Conservation (phyloP, 2,113 vertebrate species). For the Acanthochromis polyacanthus region DNA sequence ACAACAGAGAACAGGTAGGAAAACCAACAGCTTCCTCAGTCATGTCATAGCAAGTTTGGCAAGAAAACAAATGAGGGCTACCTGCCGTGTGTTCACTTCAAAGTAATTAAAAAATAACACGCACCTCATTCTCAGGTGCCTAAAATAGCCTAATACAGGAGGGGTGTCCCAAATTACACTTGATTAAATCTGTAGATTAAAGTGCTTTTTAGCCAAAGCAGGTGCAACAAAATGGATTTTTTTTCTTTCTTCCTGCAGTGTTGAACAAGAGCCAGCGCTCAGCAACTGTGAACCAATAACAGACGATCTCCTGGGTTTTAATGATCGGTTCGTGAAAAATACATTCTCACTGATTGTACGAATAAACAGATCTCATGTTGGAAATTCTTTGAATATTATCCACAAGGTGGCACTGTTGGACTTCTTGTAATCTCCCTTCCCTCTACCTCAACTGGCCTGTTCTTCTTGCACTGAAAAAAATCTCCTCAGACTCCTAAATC, state of each 20-base stretch:
- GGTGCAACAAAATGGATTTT: slow-evolving; percentile 40
- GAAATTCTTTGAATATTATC: not conserved
- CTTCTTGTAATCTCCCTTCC: slow-evolving; percentile 13
- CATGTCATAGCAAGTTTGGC: slow-evolving; percentile 39
- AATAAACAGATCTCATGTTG: not conserved
- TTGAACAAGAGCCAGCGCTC: slow-evolving; percentile 44
- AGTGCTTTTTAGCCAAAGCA: slow-evolving; percentile 27
- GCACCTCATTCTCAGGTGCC: slow-evolving; percentile 14
- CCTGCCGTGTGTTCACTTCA: slow-evolving; percentile 49
- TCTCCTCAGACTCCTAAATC: slow-evolving; percentile 31
- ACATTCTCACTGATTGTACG: slow-evolving; percentile 2
- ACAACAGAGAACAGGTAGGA: slow-evolving; percentile 49
- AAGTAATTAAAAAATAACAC: slow-evolving; percentile 30
- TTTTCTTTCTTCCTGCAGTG: slow-evolving; percentile 41
- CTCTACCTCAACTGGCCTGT: slow-evolving; percentile 24
- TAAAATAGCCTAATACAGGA: slow-evolving; percentile 32
- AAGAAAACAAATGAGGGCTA: slow-evolving; percentile 27
- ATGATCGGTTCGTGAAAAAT: slow-evolving; percentile 72
- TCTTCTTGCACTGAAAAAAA: slow-evolving; percentile 26
- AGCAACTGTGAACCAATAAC: slow-evolving; percentile 52
- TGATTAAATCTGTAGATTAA: slow-evolving; percentile 28
- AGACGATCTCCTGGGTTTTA: slow-evolving; percentile 75
- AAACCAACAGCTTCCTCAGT: slow-evolving; percentile 61
- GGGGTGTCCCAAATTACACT: slow-evolving; percentile 36
- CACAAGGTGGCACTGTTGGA: slow-evolving; percentile 76